Evolutionary conservation across 1,140 invertebrate species (phyloP).

Genomic region (Hycleus cichorii): DNA sequence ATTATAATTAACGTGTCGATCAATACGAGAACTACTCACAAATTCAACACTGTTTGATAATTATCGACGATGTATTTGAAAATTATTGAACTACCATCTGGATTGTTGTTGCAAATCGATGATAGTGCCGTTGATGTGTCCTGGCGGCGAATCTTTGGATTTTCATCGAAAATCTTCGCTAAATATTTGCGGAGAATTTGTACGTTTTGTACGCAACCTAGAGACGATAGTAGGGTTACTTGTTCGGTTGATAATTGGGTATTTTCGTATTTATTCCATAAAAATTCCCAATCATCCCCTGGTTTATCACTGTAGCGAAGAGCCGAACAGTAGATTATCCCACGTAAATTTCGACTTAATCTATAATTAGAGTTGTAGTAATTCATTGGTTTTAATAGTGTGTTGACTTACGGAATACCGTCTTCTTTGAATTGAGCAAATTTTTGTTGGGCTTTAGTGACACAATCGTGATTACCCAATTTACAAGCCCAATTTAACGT

Average conservation of each 20-base stretch:
- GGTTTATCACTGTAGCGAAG: slow-evolving; percentile 35
- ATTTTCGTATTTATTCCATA: slow-evolving; percentile 45
- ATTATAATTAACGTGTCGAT: too few species aligned
- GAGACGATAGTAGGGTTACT: slow-evolving; percentile 46
- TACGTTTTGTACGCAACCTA: slow-evolving; percentile 49
- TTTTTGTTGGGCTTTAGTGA: slow-evolving; percentile 30
- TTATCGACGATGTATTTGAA: too few species aligned
- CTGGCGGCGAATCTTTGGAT: not conserved
- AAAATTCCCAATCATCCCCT: slow-evolving; percentile 40
- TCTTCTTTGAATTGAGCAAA: slow-evolving; percentile 21
- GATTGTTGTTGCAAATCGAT: not conserved
- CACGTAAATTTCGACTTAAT: slow-evolving; percentile 48
- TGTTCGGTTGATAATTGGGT: slow-evolving; percentile 47
- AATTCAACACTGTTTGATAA: too few species aligned
- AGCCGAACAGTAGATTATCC: slow-evolving; percentile 50
- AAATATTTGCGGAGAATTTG: slow-evolving; percentile 29
- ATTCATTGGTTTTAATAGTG: not conserved
- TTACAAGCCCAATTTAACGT: slow-evolving; percentile 48
- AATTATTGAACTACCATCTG: not conserved
- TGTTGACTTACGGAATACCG: too few species aligned
- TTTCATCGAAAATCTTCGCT: not conserved
- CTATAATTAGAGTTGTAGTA: slow-evolving; percentile 23
- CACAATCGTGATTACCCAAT: slow-evolving; percentile 43
- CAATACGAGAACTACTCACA: too few species aligned
- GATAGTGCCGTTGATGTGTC: not conserved